Percentiles rank a stretch among this genome's conserved stretches.
Conservation (phyloP, 1,140 invertebrate genomes). For the Diorhabda sublineata region DNA sequence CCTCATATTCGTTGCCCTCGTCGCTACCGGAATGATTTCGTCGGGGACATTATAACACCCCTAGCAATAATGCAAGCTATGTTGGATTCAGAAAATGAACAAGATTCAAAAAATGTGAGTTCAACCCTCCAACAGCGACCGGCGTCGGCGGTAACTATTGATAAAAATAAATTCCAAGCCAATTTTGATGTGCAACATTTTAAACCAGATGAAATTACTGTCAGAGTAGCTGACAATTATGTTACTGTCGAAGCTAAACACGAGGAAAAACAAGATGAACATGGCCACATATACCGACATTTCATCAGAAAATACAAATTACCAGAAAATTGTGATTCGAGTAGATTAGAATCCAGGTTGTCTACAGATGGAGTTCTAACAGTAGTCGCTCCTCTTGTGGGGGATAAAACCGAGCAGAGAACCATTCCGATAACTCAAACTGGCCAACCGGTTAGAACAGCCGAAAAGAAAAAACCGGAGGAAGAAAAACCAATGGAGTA, state of each 20-base stretch:
- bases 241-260: conserved; percentile 67
- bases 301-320: conserved; percentile 63
- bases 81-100: no score
- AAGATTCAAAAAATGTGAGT: no score
- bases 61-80: no score
- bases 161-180: conserved; percentile 39
- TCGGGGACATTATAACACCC: conserved; percentile 14
- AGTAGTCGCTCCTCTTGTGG: conserved; percentile 53
- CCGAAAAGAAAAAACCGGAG: conserved; percentile 12
- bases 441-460: conserved; percentile 45
- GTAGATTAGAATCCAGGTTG: conserved; percentile 55
- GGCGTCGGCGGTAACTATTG: conserved; percentile 43
- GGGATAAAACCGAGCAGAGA: conserved; percentile 39
- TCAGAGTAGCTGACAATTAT: conserved; percentile 68
- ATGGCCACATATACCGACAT: conserved; percentile 61
- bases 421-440: conserved; percentile 51
- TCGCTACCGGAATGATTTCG: no score
- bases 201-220: conserved; percentile 72
- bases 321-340: conserved; percentile 53
- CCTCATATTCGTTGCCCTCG: no score
- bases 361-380: conserved; percentile 60
- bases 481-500: not conserved
- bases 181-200: conserved; percentile 72
- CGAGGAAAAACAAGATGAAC: conserved; percentile 62
- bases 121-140: conserved; percentile 34